Conservation (phyloP, 64 coral and sea anemone genomes). For the Acropora yongei region DNA sequence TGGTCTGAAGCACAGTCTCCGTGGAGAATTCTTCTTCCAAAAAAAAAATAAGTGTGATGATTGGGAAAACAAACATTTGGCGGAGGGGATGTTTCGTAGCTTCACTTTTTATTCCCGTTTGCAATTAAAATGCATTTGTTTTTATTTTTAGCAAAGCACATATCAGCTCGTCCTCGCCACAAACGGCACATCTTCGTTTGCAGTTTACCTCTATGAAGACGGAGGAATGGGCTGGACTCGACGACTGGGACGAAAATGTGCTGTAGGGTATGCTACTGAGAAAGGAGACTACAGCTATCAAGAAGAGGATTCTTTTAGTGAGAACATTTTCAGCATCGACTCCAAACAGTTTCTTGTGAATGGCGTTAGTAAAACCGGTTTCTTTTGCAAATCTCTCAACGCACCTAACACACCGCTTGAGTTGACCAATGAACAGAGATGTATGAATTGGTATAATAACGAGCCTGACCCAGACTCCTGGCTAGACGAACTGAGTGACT, state of each 20-base stretch:
- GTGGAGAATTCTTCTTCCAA: no score
- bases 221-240: slow-evolving; percentile 50
- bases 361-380: not conserved
- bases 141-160: slow-evolving; percentile 35
- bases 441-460: slow-evolving; percentile 49
- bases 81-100: no score
- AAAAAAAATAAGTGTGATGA: no score
- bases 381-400: slow-evolving; percentile 35
- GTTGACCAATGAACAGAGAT: slow-evolving; percentile 40
- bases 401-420: not conserved
- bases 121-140: not conserved
- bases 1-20: no score
- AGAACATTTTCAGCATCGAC: slow-evolving; percentile 58
- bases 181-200: slow-evolving; percentile 15
- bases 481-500: not conserved
- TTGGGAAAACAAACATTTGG: no score
- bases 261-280: slow-evolving; percentile 50
- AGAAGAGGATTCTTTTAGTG: slow-evolving; percentile 25
- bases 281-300: not conserved
- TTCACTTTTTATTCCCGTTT: not conserved
- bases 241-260: slow-evolving; percentile 6
- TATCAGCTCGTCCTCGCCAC: slow-evolving; percentile 41
- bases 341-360: slow-evolving; percentile 2
- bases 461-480: not conserved
- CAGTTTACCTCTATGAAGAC: slow-evolving; percentile 45